Base-by-base conservation (phyloP, 2,797 vertebrate genomes). In the Trachops cirrhosus region DNA sequence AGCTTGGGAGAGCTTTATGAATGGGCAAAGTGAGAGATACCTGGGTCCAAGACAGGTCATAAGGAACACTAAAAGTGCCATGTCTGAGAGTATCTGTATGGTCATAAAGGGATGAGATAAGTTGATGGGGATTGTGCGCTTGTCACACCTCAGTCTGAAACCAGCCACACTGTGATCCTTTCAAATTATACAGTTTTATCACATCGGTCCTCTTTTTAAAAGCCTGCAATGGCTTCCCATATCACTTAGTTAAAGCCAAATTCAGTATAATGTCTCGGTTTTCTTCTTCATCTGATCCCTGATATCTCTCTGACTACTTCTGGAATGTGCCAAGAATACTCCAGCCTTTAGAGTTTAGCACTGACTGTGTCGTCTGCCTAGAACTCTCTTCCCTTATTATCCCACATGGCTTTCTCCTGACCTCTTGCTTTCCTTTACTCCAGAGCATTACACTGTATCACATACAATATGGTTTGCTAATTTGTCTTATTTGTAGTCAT, bases 301-400 rank as follows among this genome's bases (percentile, higher is more conserved):
- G 5, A 29, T 32, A 6, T 39, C 29, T 48, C 29, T 34, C 41
- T 29, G 22, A 57, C 32, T 7, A 19, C 24, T 26, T 70, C 11
- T 70, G 32, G 19, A 59, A 37, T 12, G 29, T 29, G 7, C 0
- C 0, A 10, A 34, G 16, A 26, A 64, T 3, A 8, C 7, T 26
- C 37, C 21, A 21, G 12, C 8, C 32, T 46, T 46, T 29, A 59
- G 7, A 15, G 22, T 48, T 84, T 32, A 46, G 54, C 29, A 22
- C 15, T 26, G 4, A 6, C 26, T 12, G 19, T 78, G 44, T 7
- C 37, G 15, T 62, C 64, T 64, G 16, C 34, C 70, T 32, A 32
- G 24, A 32, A 34, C 3, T 8, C 34, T 70, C 44, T 29, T 29
- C 8, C 21, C 37, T 19, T 14, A 46, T 26, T 78, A 83, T 46